These are phyloP conservation scores for Ciconia boyciana DNA, from an alignment of 2,113 vertebrate genomes.

Conservation along the genomic window DNA sequence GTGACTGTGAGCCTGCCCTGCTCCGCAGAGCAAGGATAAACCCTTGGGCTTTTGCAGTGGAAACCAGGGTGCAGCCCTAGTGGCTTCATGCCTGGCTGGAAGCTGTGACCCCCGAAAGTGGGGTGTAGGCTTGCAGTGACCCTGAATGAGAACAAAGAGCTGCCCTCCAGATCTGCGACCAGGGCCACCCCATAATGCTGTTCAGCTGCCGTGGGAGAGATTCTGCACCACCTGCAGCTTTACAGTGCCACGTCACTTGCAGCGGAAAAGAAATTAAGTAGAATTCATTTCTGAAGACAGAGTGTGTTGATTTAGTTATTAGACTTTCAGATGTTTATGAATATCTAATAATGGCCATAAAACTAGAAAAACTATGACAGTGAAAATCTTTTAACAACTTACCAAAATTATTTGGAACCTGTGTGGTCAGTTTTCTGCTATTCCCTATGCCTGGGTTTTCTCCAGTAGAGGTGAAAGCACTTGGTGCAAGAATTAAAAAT, in stretches of 20 bases:
- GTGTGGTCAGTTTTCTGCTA: neutral
- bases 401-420: neutral
- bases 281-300: neutral
- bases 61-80: neutral
- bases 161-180: neutral
- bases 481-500: neutral
- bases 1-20: neutral
- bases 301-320: neutral
- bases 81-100: neutral
- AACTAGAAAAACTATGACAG: neutral
- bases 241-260: neutral
- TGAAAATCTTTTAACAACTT: neutral
- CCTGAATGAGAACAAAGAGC: neutral
- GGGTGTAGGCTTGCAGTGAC: neutral
- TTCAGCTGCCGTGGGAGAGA: neutral
- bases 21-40: neutral
- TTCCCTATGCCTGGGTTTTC: neutral
- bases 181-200: no score
- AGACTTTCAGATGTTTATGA: neutral
- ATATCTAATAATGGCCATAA: neutral
- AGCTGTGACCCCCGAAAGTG: neutral
- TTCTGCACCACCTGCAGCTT: neutral
- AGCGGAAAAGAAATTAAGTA: neutral
- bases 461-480: neutral
- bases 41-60: neutral